Conservation (phyloP, 2,888 invertebrate genomes). For the Yponomeuta cagnagella region DNA sequence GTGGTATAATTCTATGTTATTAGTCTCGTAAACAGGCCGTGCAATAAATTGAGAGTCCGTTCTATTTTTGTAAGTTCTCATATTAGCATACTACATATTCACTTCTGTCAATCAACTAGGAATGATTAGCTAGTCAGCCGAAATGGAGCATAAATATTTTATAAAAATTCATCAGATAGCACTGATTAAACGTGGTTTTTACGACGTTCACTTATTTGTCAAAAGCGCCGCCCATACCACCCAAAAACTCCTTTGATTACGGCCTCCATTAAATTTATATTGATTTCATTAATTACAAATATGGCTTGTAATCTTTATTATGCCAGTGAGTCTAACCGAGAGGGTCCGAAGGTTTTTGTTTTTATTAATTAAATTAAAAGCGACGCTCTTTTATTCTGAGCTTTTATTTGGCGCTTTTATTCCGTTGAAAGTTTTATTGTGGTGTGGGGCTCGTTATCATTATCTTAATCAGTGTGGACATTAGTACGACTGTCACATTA, state of each 20-base stretch:
- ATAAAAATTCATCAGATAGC: slow-evolving; percentile 31
- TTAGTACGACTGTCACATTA: slow-evolving; percentile 62
- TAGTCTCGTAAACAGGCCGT: background rate
- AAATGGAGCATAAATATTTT: slow-evolving; percentile 37
- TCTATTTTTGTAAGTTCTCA: slow-evolving; percentile 13
- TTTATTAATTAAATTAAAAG: slow-evolving; percentile 31
- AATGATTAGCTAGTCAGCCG: background rate
- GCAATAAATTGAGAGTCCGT: slow-evolving; percentile 1
- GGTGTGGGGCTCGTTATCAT: slow-evolving; percentile 51
- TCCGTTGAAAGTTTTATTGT: slow-evolving; percentile 48
- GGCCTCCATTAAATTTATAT: slow-evolving; percentile 43
- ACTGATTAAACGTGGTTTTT: slow-evolving; percentile 35
- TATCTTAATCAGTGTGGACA: slow-evolving; percentile 55
- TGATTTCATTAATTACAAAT: slow-evolving; percentile 67
- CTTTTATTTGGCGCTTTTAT: slow-evolving; percentile 37
- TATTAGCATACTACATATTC: slow-evolving; percentile 44
- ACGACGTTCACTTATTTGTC: slow-evolving; percentile 42
- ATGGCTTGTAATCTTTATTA: slow-evolving; percentile 57
- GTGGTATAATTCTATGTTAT: no score
- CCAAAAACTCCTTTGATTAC: slow-evolving; percentile 41
- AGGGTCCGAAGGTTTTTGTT: slow-evolving; percentile 22
- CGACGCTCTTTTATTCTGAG: slow-evolving; percentile 29
- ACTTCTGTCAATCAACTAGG: slow-evolving; percentile 41
- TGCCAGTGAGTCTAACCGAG: slow-evolving; percentile 33
- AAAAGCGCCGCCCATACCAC: slow-evolving; percentile 48